These are phyloP conservation scores for Pungitius pungitius DNA, from an alignment of 2,113 vertebrate genomes.

Conservation along the genomic window DNA sequence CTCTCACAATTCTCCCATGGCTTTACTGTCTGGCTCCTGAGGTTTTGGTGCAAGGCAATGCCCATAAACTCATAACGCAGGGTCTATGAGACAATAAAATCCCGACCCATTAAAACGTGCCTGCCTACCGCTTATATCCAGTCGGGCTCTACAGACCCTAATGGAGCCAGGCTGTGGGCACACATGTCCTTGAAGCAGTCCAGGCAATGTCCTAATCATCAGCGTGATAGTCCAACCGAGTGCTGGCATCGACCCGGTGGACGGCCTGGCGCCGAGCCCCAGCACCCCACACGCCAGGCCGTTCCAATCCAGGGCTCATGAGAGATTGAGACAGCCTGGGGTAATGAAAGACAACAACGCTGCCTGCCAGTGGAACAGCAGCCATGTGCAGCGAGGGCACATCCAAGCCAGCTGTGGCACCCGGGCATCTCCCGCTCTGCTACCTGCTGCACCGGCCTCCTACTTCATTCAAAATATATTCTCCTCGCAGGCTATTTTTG, in stretches of 20 bases:
- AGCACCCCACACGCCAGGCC: slow-evolving; percentile 25
- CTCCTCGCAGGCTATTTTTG: not conserved
- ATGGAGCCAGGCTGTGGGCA: slow-evolving; percentile 48
- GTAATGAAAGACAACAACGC: slow-evolving; percentile 69
- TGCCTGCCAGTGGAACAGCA: slow-evolving; percentile 61
- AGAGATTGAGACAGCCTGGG: slow-evolving; percentile 65
- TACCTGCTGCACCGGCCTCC: slow-evolving; percentile 49
- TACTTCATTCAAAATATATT: slow-evolving; percentile 17
- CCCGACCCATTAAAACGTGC: slow-evolving; percentile 41
- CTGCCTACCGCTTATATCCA: slow-evolving; percentile 29
- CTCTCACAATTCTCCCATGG: slow-evolving; percentile 39
- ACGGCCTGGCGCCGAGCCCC: slow-evolving; percentile 42
- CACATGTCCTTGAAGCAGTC: slow-evolving; percentile 60
- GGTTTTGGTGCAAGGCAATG: slow-evolving; percentile 3
- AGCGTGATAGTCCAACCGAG: slow-evolving; percentile 43
- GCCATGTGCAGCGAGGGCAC: slow-evolving; percentile 54
- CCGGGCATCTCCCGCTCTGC: slow-evolving; percentile 41
- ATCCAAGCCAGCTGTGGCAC: slow-evolving; percentile 57
- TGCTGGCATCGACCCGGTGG: slow-evolving; percentile 50
- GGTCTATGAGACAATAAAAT: slow-evolving; percentile 38
- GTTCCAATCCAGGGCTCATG: slow-evolving; percentile 58
- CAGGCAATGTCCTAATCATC: slow-evolving; percentile 68
- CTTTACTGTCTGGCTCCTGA: slow-evolving; percentile 36
- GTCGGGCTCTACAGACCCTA: slow-evolving; percentile 33
- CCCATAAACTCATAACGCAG: slow-evolving; percentile 52